A percentile compares a stretch with the other conserved stretches of the same genome.
These are phyloP conservation scores for Macropis europaea DNA, from an alignment of 2,888 invertebrate species.

Conservation along the genomic window DNA sequence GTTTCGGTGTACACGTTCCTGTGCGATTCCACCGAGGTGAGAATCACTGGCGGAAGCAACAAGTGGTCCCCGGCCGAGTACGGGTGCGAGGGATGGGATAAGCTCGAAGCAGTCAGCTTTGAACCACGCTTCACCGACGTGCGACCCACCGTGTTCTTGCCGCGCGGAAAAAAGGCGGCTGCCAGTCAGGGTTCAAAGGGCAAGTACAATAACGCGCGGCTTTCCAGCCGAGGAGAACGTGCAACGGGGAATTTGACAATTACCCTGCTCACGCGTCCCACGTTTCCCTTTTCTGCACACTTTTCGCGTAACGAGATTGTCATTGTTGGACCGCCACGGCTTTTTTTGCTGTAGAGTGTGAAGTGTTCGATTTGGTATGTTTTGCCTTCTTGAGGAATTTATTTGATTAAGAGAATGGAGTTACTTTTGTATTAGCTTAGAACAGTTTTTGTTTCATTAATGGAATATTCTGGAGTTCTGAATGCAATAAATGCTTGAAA, in stretches of 20 bases:
- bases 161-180: conserved; percentile 10
- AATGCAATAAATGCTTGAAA: no score
- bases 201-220: conserved; percentile 36
- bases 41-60: conserved; percentile 50
- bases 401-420: no score
- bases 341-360: no score
- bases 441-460: no score
- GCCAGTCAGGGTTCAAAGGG: conserved; percentile 27
- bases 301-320: background rate
- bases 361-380: no score
- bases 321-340: background rate
- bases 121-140: conserved; percentile 25
- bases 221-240: background rate
- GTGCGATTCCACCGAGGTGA: no score
- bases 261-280: background rate
- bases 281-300: background rate
- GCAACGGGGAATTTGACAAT: conserved; percentile 2
- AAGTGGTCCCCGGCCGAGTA: conserved; percentile 41
- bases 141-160: background rate
- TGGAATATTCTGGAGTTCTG: no score
- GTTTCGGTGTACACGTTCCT: no score
- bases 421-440: no score
- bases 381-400: no score
- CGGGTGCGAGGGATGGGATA: conserved; percentile 41
- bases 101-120: conserved; percentile 34